phyloP scores from a whole-genome alignment of 2,888 invertebrate genomes.

The Tryphoninae sp. region DNA sequence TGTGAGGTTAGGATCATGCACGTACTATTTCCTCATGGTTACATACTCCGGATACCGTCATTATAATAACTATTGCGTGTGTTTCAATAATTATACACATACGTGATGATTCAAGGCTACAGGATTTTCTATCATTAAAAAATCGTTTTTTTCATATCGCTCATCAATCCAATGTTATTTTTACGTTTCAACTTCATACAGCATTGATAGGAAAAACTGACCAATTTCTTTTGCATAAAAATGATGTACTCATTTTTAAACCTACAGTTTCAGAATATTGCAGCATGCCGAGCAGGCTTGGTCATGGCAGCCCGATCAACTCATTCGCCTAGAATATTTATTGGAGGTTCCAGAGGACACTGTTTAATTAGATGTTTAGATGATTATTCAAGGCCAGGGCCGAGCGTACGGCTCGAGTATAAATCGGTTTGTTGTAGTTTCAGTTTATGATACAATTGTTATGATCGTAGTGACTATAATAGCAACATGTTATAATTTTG shows the following conservation, averaged over 20 bases:
- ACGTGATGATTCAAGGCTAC: constrained; percentile 10
- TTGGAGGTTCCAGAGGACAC: constrained; percentile 63
- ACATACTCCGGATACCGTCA: constrained; percentile 35
- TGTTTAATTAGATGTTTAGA: constrained; percentile 44
- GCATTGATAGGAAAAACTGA: background rate
- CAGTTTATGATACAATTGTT: background rate
- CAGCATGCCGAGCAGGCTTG: constrained; percentile 69
- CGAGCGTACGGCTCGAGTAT: background rate
- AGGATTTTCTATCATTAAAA: constrained; percentile 2
- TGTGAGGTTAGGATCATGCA: constrained; percentile 69
- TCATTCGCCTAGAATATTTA: constrained; percentile 65
- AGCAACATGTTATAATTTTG: background rate
- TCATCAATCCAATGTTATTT: constrained; percentile 25
- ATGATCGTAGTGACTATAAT: background rate
- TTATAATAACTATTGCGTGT: constrained; percentile 31
- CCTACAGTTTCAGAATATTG: constrained; percentile 75
- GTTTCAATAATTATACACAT: constrained; percentile 37
- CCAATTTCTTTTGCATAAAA: background rate
- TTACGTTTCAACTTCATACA: constrained; percentile 1
- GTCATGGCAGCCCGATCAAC: constrained; percentile 66
- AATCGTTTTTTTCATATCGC: background rate
- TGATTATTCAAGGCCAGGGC: background rate
- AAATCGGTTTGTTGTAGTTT: constrained; percentile 15
- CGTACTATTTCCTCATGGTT: constrained; percentile 51
- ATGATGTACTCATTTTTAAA: background rate